phyloP scores from a whole-genome alignment of 2,888 invertebrate genomes.

The Plebejus melissa region DNA sequence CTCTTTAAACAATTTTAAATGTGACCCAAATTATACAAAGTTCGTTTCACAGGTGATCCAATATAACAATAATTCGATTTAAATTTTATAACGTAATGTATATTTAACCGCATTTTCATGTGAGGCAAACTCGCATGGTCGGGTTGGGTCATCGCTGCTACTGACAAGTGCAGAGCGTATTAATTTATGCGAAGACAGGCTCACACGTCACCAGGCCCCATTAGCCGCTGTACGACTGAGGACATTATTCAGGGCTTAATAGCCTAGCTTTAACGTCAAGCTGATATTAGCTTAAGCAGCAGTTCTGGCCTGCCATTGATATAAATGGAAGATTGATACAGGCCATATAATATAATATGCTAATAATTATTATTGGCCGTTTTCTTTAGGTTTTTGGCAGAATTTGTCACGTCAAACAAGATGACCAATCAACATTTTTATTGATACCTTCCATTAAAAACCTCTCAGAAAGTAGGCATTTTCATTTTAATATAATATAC shows the following conservation, averaged over 20 bases:
- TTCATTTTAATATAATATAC: too few species aligned
- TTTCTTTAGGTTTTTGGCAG: too few species aligned
- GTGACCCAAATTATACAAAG: neutral
- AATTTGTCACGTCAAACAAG: too few species aligned
- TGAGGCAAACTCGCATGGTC: neutral
- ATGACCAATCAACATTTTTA: too few species aligned
- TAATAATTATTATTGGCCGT: too few species aligned
- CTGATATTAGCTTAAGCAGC: neutral
- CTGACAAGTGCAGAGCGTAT: slow-evolving; percentile 20
- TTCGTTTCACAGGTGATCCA: neutral
- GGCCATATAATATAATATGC: neutral
- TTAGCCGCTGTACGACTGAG: slow-evolving; percentile 16
- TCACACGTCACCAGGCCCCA: neutral
- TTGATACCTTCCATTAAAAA: too few species aligned
- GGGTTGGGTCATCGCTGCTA: neutral
- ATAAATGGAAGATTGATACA: neutral
- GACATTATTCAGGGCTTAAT: neutral
- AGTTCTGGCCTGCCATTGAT: neutral
- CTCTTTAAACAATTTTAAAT: neutral
- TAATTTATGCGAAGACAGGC: slow-evolving; percentile 26
- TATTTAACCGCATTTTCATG: neutral
- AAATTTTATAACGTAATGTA: neutral
- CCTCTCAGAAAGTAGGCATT: too few species aligned
- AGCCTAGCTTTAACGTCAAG: neutral
- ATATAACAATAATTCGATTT: neutral